These are phyloP conservation scores for Mionectes olivaceus DNA, from an alignment of 2,797 vertebrate genomes.

Conservation along the genomic window DNA sequence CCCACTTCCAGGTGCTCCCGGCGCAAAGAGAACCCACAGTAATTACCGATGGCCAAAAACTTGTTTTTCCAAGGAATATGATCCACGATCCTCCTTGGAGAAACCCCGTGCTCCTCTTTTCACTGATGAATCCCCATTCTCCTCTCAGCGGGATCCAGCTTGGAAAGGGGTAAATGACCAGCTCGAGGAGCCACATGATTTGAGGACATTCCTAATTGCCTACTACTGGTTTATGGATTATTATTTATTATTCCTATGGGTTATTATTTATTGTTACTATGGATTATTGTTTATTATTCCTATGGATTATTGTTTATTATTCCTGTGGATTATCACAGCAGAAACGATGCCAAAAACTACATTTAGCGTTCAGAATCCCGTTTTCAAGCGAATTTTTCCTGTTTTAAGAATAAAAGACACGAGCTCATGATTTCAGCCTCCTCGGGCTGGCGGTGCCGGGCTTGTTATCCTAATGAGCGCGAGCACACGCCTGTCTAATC, in stretches of 20 bases:
- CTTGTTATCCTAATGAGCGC: background rate
- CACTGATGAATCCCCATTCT: fast-evolving
- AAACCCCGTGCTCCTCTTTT: fast-evolving
- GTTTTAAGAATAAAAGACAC: background rate
- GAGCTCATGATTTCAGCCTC: background rate
- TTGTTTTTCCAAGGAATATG: background rate
- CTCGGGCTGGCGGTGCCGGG: fast-evolving
- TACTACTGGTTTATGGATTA: background rate
- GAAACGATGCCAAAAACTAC: background rate
- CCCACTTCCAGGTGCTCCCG: fast-evolving
- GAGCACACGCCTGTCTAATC: background rate
- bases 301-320: too few species aligned
- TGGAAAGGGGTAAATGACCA: background rate
- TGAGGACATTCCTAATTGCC: fast-evolving
- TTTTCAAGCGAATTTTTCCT: background rate
- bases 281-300: too few species aligned
- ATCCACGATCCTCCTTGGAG: fast-evolving
- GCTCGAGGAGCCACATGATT: background rate
- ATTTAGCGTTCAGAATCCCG: fast-evolving
- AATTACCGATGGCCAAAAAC: fast-evolving
- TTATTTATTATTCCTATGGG: background rate
- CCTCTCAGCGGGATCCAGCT: fast-evolving
- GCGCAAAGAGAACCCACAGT: fast-evolving
- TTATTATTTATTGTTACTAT: background rate
- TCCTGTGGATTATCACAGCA: background rate